phyloP scores from a whole-genome alignment of 2,888 invertebrate genomes.

The Cephalotes varians region DNA sequence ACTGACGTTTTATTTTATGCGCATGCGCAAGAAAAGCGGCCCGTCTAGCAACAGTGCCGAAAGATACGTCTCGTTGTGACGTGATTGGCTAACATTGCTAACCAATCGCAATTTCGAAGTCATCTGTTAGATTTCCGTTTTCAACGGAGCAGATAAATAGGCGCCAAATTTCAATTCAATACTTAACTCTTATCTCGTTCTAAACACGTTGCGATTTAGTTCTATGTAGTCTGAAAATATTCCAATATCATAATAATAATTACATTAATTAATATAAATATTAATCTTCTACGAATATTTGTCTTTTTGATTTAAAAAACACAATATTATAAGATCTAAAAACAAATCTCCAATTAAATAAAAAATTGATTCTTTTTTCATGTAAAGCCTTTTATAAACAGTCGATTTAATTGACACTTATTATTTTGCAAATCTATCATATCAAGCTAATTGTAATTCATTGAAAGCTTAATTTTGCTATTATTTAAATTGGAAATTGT shows the following conservation, averaged over 20 bases:
- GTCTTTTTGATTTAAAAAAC: background rate
- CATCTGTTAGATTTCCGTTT: background rate
- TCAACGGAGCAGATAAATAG: background rate
- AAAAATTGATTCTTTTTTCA: background rate
- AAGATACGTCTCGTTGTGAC: background rate
- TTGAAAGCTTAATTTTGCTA: background rate
- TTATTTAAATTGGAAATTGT: background rate
- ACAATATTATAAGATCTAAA: background rate
- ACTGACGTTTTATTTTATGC: no score
- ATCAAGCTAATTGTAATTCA: background rate
- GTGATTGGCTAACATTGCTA: background rate
- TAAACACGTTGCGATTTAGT: background rate
- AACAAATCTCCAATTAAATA: background rate
- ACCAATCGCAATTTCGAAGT: background rate
- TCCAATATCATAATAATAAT: background rate
- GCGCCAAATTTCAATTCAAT: background rate
- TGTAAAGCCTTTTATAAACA: background rate
- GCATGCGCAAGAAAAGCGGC: no score
- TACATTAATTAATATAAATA: background rate
- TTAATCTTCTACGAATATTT: background rate
- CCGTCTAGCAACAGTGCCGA: no score
- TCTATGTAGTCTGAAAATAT: background rate
- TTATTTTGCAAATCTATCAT: constrained; percentile 3
- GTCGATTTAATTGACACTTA: background rate
- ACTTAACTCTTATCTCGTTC: background rate